phyloP scores from a whole-genome alignment of 2,113 vertebrate genomes.

The Poicephalus gulielmi region DNA sequence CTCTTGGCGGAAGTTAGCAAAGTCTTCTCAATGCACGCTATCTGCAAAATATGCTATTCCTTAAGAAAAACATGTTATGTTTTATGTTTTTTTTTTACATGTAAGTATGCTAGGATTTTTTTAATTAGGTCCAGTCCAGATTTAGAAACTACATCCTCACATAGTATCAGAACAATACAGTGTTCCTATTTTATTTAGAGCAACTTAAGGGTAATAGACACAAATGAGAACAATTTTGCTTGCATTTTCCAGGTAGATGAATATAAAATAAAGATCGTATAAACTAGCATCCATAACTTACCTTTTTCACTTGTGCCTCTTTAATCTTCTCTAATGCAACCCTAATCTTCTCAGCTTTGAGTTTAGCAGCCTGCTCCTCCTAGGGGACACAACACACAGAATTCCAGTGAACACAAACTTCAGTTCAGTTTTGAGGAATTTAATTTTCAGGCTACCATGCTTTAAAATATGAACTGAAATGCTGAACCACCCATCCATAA shows the following conservation, averaged over 20 bases:
- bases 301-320: slow-evolving; percentile 99
- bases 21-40: background rate
- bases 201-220: background rate
- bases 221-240: background rate
- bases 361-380: slow-evolving; percentile 97
- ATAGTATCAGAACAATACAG: background rate
- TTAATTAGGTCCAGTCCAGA: background rate
- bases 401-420: slow-evolving; percentile 34
- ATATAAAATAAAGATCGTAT: background rate
- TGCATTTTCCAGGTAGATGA: background rate
- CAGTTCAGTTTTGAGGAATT: background rate
- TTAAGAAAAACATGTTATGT: background rate
- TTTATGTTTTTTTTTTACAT: no score
- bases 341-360: slow-evolving; percentile 97
- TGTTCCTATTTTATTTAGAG: background rate
- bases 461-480: slow-evolving; percentile 22
- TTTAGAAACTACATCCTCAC: background rate
- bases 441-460: background rate
- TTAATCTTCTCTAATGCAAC: slow-evolving; percentile 98
- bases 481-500: background rate
- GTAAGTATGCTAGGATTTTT: background rate
- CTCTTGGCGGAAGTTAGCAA: background rate
- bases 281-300: slow-evolving; percentile 45
- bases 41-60: background rate
- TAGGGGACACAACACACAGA: slow-evolving; percentile 67